Conservation (phyloP, 2,797 vertebrate genomes). For the Nothura maculosa region DNA sequence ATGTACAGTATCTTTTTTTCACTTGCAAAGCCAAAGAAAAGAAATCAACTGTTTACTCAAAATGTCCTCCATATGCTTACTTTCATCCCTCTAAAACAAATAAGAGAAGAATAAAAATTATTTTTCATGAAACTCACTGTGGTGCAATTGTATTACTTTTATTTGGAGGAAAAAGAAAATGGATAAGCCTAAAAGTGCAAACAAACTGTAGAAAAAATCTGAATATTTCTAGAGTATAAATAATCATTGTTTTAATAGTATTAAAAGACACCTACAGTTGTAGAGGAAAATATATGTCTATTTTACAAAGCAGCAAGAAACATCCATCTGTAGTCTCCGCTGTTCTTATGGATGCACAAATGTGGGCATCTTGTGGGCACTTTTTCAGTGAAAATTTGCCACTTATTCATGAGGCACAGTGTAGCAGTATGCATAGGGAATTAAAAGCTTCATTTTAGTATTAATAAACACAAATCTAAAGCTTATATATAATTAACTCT, state of each 20-base stretch:
- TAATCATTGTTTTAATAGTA: neutral
- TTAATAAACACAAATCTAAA: rapidly evolving
- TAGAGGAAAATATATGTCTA: neutral
- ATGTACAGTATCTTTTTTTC: neutral
- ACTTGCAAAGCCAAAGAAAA: constrained; percentile 17
- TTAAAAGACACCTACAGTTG: neutral
- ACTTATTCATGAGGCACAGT: neutral
- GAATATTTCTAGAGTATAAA: neutral
- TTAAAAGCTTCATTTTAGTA: neutral
- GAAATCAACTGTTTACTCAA: constrained; percentile 30
- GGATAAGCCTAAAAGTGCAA: neutral
- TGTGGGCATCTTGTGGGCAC: neutral
- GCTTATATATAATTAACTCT: rapidly evolving
- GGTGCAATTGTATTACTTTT: constrained; percentile 8
- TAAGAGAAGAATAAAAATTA: constrained; percentile 5
- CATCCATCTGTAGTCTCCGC: neutral
- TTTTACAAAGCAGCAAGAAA: neutral
- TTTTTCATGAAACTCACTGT: neutral
- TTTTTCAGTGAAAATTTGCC: neutral
- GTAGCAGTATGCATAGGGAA: rapidly evolving
- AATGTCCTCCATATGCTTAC: neutral
- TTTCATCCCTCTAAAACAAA: neutral
- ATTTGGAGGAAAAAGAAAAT: neutral
- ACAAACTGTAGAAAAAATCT: neutral
- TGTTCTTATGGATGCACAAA: neutral